A percentile compares a stretch with the other conserved stretches of the same genome.
These are phyloP conservation scores for Epinephelus coioides DNA, from an alignment of 2,797 vertebrate species.

Conservation along the genomic window DNA sequence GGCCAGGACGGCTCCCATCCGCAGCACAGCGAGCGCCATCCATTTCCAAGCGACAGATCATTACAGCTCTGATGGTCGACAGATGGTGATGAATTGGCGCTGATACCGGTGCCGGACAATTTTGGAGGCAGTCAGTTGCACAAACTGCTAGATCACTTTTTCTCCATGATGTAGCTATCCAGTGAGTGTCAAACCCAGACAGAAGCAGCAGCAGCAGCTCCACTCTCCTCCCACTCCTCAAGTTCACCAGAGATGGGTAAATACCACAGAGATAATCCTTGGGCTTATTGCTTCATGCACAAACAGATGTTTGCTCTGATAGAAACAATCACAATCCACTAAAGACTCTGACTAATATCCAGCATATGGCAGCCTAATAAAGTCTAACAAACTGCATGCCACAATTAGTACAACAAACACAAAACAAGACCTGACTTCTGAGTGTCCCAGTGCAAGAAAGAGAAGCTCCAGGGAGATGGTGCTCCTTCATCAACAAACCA, in stretches of 20 bases:
- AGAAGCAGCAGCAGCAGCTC: constrained; percentile 1
- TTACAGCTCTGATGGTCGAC: constrained; percentile 75
- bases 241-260: constrained; percentile 44
- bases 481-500: constrained; percentile 1
- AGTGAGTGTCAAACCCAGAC: constrained; percentile 44
- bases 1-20: constrained; percentile 52
- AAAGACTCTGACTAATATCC: constrained; percentile 51
- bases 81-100: constrained; percentile 78
- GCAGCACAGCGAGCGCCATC: constrained; percentile 62
- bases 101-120: constrained; percentile 62
- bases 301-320: constrained; percentile 65
- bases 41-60: constrained; percentile 76
- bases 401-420: constrained; percentile 49
- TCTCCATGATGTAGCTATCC: constrained; percentile 46
- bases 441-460: constrained; percentile 27
- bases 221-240: constrained; percentile 1
- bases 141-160: constrained; percentile 72
- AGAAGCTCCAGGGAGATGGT: constrained; percentile 19
- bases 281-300: constrained; percentile 33
- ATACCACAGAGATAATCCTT: constrained; percentile 38
- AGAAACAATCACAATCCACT: constrained; percentile 47
- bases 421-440: constrained; percentile 41
- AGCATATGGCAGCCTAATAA: constrained; percentile 55
- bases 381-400: constrained; percentile 38
- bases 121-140: constrained; percentile 66